Conservation (phyloP, 2,888 invertebrate genomes). For the Patella ulyssiponensis region DNA sequence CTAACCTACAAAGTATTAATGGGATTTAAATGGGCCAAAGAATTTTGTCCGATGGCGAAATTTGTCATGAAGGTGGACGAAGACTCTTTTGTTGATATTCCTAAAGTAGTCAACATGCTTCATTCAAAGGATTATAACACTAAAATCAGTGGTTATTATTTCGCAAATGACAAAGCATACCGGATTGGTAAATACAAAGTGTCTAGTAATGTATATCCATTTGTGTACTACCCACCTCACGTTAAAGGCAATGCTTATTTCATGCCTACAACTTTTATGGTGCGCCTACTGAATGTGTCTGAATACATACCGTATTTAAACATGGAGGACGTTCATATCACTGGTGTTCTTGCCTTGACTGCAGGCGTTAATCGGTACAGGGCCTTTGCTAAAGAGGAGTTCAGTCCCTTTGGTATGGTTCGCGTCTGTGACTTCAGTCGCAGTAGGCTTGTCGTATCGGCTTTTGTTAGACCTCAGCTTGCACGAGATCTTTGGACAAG, state of each 20-base stretch:
- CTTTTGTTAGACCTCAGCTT: background rate
- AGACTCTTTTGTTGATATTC: slow-evolving; percentile 67
- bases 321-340: slow-evolving; percentile 57
- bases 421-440: background rate
- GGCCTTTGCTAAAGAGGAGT: background rate
- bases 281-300: slow-evolving; percentile 40
- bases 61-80: slow-evolving; percentile 67
- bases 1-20: slow-evolving; percentile 65
- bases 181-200: slow-evolving; percentile 46
- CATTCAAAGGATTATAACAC: background rate
- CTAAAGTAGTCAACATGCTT: slow-evolving; percentile 62
- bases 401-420: slow-evolving; percentile 1
- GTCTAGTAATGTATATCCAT: slow-evolving; percentile 33
- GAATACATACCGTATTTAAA: slow-evolving; percentile 50
- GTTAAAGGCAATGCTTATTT: slow-evolving; percentile 49
- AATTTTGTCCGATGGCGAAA: slow-evolving; percentile 53
- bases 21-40: slow-evolving; percentile 61
- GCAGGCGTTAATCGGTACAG: slow-evolving; percentile 20
- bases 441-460: background rate
- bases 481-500: background rate
- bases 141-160: slow-evolving; percentile 6
- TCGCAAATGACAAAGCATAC: slow-evolving; percentile 23
- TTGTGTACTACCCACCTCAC: slow-evolving; percentile 45
- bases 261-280: slow-evolving; percentile 45
- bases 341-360: slow-evolving; percentile 48